Conservation (phyloP, 2,888 invertebrate genomes). For the Melanotus villosus region DNA sequence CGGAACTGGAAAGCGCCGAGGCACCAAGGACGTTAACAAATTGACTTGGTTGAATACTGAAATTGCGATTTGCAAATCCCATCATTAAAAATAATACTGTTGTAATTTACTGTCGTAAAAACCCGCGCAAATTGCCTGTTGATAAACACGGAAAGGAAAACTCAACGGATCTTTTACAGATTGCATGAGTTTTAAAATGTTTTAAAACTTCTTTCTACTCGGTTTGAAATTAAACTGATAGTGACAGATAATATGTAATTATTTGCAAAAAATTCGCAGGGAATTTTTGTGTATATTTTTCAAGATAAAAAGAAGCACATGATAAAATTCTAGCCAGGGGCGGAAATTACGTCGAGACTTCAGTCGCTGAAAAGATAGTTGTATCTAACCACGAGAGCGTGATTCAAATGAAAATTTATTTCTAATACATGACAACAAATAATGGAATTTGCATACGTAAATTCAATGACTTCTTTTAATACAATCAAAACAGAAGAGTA, state of each 20-base stretch:
- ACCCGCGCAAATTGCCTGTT: not conserved
- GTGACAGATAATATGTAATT: too few relatives aligned
- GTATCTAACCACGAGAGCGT: constrained; percentile 8
- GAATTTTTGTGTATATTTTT: not conserved
- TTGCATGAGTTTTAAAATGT: too few relatives aligned
- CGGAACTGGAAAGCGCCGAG: constrained; percentile 40
- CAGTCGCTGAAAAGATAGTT: constrained; percentile 10
- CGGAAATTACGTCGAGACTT: constrained; percentile 22
- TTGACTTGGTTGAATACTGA: constrained; percentile 35
- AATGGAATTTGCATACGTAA: constrained; percentile 18
- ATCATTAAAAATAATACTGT: constrained; percentile 34
- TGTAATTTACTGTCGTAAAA: constrained; percentile 26
- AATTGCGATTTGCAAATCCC: constrained; percentile 36
- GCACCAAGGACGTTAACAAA: constrained; percentile 38
- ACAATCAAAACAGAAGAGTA: not conserved
- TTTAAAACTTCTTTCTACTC: too few relatives aligned
- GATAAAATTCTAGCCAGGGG: not conserved
- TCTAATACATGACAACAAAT: constrained; percentile 22
- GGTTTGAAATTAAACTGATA: not conserved
- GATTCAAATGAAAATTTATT: constrained; percentile 12
- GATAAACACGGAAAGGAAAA: constrained; percentile 1
- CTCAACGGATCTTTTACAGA: not conserved
- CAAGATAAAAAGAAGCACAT: not conserved
- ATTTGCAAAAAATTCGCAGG: not conserved
- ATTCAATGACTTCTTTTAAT: too few relatives aligned